Conservation (phyloP, 1,140 invertebrate genomes). For the Brachystomella parvula region DNA sequence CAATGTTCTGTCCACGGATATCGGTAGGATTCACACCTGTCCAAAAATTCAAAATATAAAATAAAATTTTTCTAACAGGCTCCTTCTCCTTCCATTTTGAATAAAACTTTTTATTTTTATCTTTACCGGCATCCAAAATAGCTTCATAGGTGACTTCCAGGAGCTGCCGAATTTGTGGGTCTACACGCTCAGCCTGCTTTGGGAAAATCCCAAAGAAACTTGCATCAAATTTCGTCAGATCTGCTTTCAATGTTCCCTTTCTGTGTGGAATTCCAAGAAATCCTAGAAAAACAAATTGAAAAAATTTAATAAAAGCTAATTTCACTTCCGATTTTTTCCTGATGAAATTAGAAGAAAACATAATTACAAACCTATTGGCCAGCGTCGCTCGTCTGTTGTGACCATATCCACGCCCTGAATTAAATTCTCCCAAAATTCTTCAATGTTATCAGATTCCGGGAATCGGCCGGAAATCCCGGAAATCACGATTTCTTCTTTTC, state of each 20-base stretch:
- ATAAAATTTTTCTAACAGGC: neutral
- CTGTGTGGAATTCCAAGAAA: constrained; percentile 59
- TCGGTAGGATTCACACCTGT: constrained; percentile 41
- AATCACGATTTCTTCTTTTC: constrained; percentile 70
- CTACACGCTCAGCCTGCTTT: constrained; percentile 68
- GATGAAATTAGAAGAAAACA: no score
- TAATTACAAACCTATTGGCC: constrained; percentile 39
- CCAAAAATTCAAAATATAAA: constrained; percentile 4
- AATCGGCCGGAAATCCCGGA: constrained; percentile 80
- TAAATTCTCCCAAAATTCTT: constrained; percentile 79
- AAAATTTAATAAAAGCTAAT: neutral
- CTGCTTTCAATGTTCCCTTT: constrained; percentile 82
- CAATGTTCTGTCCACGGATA: constrained; percentile 47
- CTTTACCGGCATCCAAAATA: constrained; percentile 52
- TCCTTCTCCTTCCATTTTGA: neutral
- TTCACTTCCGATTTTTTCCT: neutral
- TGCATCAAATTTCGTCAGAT: constrained; percentile 77
- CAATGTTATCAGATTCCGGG: constrained; percentile 74
- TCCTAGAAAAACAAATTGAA: neutral
- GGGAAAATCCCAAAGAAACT: constrained; percentile 88
- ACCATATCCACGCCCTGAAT: constrained; percentile 78
- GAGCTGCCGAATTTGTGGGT: constrained; percentile 54
- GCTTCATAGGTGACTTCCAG: constrained; percentile 56
- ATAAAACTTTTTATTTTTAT: neutral
- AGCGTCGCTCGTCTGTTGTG: constrained; percentile 74